These are phyloP conservation scores for Leptinotarsa texana DNA, from an alignment of 1,140 invertebrate genomes.

Conservation along the genomic window DNA sequence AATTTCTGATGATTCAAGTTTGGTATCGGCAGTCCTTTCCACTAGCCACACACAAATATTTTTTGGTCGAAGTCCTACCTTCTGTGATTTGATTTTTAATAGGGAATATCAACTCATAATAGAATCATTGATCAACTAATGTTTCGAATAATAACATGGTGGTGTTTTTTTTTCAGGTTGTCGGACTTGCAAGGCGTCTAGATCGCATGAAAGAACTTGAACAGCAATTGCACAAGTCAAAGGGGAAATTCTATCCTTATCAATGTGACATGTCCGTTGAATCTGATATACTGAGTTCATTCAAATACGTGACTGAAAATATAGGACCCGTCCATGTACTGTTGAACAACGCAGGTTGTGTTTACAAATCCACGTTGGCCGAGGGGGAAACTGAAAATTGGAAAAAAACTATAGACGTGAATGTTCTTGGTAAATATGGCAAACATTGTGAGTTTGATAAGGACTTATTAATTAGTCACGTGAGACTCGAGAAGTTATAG, in stretches of 20 bases:
- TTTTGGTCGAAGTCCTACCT: too few species aligned
- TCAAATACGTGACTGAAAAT: conserved; percentile 64
- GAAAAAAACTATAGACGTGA: conserved; percentile 23
- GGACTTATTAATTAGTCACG: too few species aligned
- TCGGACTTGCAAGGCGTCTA: conserved; percentile 69
- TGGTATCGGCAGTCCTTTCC: accelerated
- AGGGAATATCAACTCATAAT: too few species aligned
- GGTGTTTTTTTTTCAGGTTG: conserved; percentile 55
- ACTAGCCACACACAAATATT: too few species aligned
- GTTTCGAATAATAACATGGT: too few species aligned
- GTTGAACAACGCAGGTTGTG: conserved; percentile 75
- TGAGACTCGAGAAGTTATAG: too few species aligned
- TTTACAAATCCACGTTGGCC: conserved; percentile 42
- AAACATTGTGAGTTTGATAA: too few species aligned
- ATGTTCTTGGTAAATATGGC: conserved; percentile 18
- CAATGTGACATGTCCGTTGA: conserved; percentile 70
- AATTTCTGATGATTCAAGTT: too few species aligned
- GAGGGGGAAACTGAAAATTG: conserved; percentile 47
- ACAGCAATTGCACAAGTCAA: conserved; percentile 33
- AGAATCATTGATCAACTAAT: neutral
- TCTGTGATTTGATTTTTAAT: too few species aligned
- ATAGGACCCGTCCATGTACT: conserved; percentile 70
- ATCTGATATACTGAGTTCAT: conserved; percentile 67
- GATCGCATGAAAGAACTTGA: conserved; percentile 59
- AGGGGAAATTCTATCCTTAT: conserved; percentile 57